Conservation (phyloP, 2,113 vertebrate species). For the Saguinus imperator region DNA sequence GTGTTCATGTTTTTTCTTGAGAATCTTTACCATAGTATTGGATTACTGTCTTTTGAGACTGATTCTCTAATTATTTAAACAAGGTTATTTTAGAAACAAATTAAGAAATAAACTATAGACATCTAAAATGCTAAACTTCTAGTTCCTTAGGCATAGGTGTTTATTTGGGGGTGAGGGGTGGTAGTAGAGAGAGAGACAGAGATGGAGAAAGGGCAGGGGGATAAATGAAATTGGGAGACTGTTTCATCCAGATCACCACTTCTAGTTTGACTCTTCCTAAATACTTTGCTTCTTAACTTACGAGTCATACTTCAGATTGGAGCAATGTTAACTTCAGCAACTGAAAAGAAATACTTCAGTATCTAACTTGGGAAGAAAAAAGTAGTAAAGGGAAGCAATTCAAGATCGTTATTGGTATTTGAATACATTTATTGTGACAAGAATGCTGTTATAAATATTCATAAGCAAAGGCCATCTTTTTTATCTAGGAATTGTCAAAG, state of each 20-base stretch:
- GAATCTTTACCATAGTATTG: constrained; percentile 5
- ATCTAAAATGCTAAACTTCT: background rate
- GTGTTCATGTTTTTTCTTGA: constrained; percentile 19
- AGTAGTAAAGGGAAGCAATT: constrained; percentile 75
- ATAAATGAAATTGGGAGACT: background rate
- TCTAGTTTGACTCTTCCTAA: constrained; percentile 29
- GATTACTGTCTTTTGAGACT: constrained; percentile 36
- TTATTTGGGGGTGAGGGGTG: background rate
- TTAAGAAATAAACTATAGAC: constrained; percentile 15
- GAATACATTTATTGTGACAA: constrained; percentile 79
- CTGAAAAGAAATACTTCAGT: constrained; percentile 37
- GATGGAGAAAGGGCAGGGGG: background rate
- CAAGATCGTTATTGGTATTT: constrained; percentile 66
- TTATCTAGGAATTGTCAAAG: constrained; percentile 57
- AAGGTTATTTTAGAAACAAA: constrained; percentile 51
- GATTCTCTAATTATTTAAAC: constrained; percentile 40
- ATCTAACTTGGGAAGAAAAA: constrained; percentile 28
- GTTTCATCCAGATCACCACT: constrained; percentile 18
- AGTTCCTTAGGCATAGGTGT: background rate
- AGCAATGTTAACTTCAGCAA: constrained; percentile 42
- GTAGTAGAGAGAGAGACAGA: background rate
- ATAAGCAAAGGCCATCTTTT: constrained; percentile 76
- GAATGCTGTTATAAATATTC: constrained; percentile 76
- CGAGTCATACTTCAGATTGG: background rate
- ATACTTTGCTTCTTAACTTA: constrained; percentile 38